Percentiles rank a stretch among this genome's conserved stretches.
Evolutionary conservation across 2,113 vertebrate species (phyloP).

Genomic region (Neolamprologus ventralis): DNA sequence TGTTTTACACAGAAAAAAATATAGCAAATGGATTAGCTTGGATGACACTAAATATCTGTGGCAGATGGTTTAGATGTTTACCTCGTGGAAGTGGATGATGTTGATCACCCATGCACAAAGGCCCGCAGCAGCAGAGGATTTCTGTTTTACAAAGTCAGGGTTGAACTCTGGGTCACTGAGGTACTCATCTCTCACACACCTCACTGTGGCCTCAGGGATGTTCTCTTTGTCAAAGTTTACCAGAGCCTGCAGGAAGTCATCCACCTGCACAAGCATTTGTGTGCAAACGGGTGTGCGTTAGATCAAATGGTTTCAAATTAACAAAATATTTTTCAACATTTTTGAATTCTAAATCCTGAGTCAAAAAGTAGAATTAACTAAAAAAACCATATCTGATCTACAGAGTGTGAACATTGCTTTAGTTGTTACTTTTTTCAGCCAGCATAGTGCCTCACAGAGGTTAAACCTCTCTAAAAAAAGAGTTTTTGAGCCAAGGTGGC

Average conservation of each 20-base stretch:
- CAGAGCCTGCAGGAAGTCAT: slow-evolving; percentile 70
- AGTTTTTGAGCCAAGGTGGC: background rate
- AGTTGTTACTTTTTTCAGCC: background rate
- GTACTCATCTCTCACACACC: slow-evolving; percentile 68
- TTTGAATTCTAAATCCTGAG: background rate
- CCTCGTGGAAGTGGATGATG: slow-evolving; percentile 72
- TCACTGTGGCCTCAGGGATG: slow-evolving; percentile 64
- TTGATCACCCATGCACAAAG: slow-evolving; percentile 72
- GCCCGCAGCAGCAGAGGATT: slow-evolving; percentile 71
- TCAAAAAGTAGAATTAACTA: background rate
- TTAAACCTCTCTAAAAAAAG: background rate
- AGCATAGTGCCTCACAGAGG: background rate
- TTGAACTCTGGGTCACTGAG: slow-evolving; percentile 75
- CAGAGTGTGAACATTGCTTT: background rate
- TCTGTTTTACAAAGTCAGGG: slow-evolving; percentile 73
- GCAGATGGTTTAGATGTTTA: background rate
- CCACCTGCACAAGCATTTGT: slow-evolving; percentile 39
- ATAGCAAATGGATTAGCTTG: background rate
- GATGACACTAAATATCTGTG: background rate
- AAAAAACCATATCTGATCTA: fast-evolving
- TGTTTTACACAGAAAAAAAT: background rate
- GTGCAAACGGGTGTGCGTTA: fast-evolving
- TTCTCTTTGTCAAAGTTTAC: slow-evolving; percentile 77
- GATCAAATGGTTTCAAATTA: background rate
- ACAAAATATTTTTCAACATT: background rate